Evolutionary conservation across 2,888 invertebrate genomes (phyloP).

Genomic region (Caenorhabditis sp.): DNA sequence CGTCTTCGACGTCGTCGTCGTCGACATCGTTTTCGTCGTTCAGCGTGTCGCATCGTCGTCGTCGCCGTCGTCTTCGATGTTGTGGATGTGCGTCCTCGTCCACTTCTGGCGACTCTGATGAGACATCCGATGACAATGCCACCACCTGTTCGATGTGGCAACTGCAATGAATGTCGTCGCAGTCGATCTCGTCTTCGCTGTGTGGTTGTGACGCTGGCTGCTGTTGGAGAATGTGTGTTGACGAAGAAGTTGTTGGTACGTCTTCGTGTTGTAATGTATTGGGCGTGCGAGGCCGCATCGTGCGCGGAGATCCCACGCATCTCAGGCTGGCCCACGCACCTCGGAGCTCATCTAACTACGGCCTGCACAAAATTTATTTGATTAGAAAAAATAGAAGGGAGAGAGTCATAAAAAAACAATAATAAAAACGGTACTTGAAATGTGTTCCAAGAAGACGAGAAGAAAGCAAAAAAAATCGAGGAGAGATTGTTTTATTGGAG

Average conservation of each 20-base stretch:
- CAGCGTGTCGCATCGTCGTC: neutral
- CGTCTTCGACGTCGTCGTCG: neutral
- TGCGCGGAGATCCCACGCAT: constrained; percentile 42
- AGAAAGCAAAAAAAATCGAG: neutral
- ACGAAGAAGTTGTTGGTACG: constrained; percentile 4
- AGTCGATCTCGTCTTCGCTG: neutral
- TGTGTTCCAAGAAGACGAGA: neutral
- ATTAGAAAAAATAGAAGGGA: neutral
- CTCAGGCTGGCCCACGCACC: constrained; percentile 44
- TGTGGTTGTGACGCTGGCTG: neutral
- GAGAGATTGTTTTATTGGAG: neutral
- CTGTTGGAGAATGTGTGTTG: neutral
- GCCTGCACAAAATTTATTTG: constrained; percentile 19
- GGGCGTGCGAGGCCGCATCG: constrained; percentile 46
- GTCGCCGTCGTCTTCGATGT: neutral
- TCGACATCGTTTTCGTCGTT: constrained; percentile 1
- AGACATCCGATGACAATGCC: neutral
- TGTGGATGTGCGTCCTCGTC: neutral
- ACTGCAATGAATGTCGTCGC: neutral
- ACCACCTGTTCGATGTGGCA: neutral
- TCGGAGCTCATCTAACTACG: constrained; percentile 43
- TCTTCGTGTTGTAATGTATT: constrained; percentile 10
- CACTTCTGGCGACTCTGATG: neutral
- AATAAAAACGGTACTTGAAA: too few relatives aligned
- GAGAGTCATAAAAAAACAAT: constrained; percentile 5